Percentiles rank a stretch among this genome's conserved stretches.
Evolutionary conservation across 37 sponge, comb jelly and placozoan species (phyloP).

Genomic region (Diacarnus erythraeanus): DNA sequence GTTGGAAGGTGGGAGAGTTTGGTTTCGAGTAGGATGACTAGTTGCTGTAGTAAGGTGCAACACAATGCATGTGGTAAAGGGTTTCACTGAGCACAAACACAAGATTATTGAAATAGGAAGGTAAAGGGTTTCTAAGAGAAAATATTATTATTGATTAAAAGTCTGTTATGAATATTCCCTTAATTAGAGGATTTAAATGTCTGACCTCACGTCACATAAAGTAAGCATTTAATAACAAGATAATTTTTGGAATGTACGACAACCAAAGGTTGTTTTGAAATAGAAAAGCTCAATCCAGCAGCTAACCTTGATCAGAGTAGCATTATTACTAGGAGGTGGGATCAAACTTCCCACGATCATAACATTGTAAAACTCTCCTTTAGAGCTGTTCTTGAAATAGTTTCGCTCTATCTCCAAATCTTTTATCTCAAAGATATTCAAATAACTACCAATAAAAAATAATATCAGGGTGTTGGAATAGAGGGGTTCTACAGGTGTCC

Average conservation of each 20-base stretch:
- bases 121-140: background rate
- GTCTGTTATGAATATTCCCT: background rate
- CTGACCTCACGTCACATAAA: too few species aligned
- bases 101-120: background rate
- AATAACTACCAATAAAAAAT: slow-evolving; percentile 42
- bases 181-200: too few species aligned
- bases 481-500: background rate
- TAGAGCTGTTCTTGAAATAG: slow-evolving; percentile 61
- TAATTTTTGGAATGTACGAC: too few species aligned
- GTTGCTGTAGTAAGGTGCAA: too few species aligned
- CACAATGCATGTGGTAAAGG: background rate
- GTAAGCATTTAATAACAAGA: too few species aligned
- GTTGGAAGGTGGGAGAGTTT: slow-evolving; percentile 46
- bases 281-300: too few species aligned
- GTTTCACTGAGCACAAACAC: slow-evolving; percentile 2
- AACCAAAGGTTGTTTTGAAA: too few species aligned
- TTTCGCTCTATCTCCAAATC: slow-evolving; percentile 65
- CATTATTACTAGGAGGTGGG: slow-evolving; percentile 52
- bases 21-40: too few species aligned
- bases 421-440: slow-evolving; percentile 68
- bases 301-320: slow-evolving; percentile 49
- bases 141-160: too few species aligned
- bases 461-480: background rate
- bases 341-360: slow-evolving; percentile 53
- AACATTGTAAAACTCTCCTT: slow-evolving; percentile 58